phyloP scores from a whole-genome alignment of 35 echinoderm and acorn worm genomes.

The Strongylocentrotus purpuratus region DNA sequence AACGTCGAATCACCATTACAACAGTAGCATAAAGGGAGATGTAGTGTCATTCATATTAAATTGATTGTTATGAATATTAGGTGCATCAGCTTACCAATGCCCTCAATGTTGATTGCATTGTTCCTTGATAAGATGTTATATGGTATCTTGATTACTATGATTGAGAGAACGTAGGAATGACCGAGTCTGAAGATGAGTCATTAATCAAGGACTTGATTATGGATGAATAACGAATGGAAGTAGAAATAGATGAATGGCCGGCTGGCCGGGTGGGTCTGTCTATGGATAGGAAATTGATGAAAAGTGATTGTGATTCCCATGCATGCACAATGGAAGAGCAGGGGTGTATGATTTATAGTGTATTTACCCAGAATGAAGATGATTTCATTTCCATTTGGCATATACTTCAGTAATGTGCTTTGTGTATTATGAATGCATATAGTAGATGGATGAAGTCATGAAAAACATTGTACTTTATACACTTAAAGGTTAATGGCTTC shows the following conservation, averaged over 20 bases:
- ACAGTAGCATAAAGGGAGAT: neutral
- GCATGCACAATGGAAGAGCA: neutral
- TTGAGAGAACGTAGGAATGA: neutral
- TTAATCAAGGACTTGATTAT: neutral
- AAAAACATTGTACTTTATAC: too few relatives aligned
- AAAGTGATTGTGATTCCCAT: neutral
- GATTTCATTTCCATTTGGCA: too few relatives aligned
- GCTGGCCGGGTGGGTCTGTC: neutral
- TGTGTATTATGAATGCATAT: too few relatives aligned
- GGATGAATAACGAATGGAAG: neutral
- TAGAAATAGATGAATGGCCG: neutral
- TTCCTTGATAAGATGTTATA: neutral
- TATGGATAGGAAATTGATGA: neutral
- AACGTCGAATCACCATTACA: neutral
- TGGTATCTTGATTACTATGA: neutral
- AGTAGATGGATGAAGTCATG: too few relatives aligned
- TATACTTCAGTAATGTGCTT: too few relatives aligned
- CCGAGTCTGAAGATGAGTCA: neutral
- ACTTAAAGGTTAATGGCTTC: too few relatives aligned
- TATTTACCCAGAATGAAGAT: neutral
- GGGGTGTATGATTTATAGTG: neutral
- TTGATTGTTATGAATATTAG: neutral
- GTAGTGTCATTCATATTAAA: neutral
- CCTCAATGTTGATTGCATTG: too few relatives aligned
- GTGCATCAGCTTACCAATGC: neutral